A percentile compares a stretch with the other conserved stretches of the same genome.
These are phyloP conservation scores for Pseudococcus jackbeardsleyi DNA, from an alignment of 2,888 invertebrate genomes.

Conservation along the genomic window DNA sequence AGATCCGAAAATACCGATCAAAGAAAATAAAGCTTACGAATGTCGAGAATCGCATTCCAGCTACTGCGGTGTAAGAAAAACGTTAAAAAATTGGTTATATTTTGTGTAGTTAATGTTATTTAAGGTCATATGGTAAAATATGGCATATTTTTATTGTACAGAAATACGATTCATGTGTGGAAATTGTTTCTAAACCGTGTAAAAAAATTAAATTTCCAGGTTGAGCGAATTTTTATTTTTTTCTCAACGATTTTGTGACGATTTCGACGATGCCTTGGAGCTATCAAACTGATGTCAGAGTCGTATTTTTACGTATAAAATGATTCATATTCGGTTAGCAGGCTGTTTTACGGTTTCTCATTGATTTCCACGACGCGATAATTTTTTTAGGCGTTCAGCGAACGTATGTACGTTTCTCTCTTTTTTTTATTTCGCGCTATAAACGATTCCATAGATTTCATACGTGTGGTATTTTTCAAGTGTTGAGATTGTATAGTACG, in stretches of 20 bases:
- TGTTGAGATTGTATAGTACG: neutral
- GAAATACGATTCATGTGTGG: too few relatives aligned
- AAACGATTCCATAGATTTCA: neutral
- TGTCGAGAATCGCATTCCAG: conserved; percentile 32
- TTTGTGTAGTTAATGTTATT: neutral
- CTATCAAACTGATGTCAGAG: neutral
- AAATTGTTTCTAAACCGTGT: too few relatives aligned
- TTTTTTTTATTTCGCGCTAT: neutral
- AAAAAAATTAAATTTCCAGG: neutral
- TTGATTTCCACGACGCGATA: conserved; percentile 6
- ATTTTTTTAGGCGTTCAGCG: neutral
- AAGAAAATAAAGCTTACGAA: conserved; percentile 16
- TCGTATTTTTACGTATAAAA: conserved; percentile 46
- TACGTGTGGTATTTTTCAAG: too few relatives aligned
- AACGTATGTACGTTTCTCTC: neutral
- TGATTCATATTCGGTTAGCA: neutral
- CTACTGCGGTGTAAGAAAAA: neutral
- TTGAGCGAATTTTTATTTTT: neutral
- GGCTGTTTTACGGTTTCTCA: neutral
- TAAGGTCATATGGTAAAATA: neutral
- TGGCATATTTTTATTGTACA: neutral
- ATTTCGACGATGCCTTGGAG: too few relatives aligned
- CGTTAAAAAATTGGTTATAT: conserved; percentile 27
- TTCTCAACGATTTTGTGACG: neutral
- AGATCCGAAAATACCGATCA: neutral